Conservation (phyloP, 2,113 vertebrate species). For the Halcyon senegalensis region DNA sequence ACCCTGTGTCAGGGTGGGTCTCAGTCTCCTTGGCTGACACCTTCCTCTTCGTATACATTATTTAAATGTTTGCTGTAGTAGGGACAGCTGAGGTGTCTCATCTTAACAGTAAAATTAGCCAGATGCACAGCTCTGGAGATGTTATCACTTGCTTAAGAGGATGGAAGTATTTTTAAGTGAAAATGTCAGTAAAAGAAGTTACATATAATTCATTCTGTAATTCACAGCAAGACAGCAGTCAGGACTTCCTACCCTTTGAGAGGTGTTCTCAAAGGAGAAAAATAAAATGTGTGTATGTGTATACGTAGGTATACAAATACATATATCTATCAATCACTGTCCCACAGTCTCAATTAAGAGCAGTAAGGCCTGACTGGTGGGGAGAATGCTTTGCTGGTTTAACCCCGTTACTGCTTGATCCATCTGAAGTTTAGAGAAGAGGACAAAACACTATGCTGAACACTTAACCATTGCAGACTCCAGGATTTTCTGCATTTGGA, state of each 20-base stretch:
- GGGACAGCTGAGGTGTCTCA: background rate
- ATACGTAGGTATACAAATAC: background rate
- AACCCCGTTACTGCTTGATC: background rate
- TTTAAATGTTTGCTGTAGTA: background rate
- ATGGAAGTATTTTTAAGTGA: background rate
- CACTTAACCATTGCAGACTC: background rate
- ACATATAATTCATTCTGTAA: background rate
- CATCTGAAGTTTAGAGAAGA: background rate
- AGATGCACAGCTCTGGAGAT: background rate
- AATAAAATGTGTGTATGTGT: fast-evolving
- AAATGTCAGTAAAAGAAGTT: background rate
- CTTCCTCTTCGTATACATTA: background rate
- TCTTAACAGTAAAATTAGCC: background rate
- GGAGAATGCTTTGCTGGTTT: background rate
- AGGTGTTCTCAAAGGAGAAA: background rate
- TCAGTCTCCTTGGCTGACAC: background rate
- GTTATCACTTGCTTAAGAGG: background rate
- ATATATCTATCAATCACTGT: background rate
- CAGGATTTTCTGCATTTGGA: background rate
- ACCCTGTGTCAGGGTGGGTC: background rate
- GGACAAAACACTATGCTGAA: background rate
- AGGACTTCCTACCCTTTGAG: background rate
- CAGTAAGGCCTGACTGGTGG: background rate
- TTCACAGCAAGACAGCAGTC: background rate
- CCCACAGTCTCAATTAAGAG: background rate